Percentiles rank a stretch among this genome's conserved stretches.
Conservation (phyloP, 2,797 vertebrate genomes). For the Alfaro cultratus region DNA sequence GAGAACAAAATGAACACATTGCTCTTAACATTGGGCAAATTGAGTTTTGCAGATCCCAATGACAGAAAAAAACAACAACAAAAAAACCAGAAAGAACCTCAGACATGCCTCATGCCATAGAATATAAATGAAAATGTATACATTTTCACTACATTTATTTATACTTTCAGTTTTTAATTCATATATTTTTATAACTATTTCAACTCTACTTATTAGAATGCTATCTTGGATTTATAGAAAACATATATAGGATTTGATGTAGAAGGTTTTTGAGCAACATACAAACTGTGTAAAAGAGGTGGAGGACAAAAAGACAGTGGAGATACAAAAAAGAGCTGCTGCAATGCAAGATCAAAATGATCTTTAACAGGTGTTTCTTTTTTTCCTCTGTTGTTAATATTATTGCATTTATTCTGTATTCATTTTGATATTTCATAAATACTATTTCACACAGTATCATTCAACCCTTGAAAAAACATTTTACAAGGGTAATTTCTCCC, state of each 20-base stretch:
- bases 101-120: background rate
- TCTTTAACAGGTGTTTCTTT: background rate
- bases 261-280: background rate
- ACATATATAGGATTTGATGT: background rate
- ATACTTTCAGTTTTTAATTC: background rate
- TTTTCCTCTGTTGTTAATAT: background rate
- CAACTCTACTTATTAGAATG: background rate
- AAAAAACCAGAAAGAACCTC: background rate
- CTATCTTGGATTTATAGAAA: background rate
- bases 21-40: constrained; percentile 54
- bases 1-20: constrained; percentile 34
- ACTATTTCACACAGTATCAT: background rate
- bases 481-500: too few species aligned
- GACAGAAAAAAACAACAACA: too few species aligned
- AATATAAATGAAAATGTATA: background rate
- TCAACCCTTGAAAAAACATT: too few species aligned
- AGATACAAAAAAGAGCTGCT: background rate
- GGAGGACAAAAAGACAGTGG: background rate
- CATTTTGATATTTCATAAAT: background rate
- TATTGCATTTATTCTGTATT: background rate
- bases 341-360: background rate
- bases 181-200: background rate
- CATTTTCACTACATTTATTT: background rate
- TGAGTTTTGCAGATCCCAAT: constrained; percentile 22
- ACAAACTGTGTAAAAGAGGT: background rate